Base-by-base conservation (phyloP, 2,888 invertebrate genomes). In the Acleris cristana region DNA sequence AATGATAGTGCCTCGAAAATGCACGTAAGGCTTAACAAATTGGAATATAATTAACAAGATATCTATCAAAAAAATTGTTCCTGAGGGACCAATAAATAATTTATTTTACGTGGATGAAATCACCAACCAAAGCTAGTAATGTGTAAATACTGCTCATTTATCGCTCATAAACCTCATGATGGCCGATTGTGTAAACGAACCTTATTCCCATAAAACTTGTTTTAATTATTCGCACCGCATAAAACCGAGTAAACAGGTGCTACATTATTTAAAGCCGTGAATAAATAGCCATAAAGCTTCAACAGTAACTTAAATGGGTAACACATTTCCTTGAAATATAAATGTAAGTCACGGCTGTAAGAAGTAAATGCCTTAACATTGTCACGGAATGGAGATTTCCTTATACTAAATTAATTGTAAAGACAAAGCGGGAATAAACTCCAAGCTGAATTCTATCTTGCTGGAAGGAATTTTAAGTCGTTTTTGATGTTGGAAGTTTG, bases 371-470 rank as follows among this genome's bases (percentile, higher is more conserved):
- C 78, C 81, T 79, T 83, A 80, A 86, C 85, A 83, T 79, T 87
- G 87, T 87, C 88, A 83, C 82, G 81, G 77, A 88, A 87, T 85
- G 83, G 84, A 88, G 87, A 89, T 89, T 89, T 88, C 84, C 86
- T 86, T 83, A 84, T 84, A 87, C 82, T 87, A 86, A 89, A 89
- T 89, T 88, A 88, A 90, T 89, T 88, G 84, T 82, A 75, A 86
- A 79, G 82, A 82, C 84, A 79, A 77, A 77, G 78, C 72, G 70
- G 74, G 72, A 69, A 54, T 59, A 63, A 58, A 10, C 14, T 30
- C 74, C 85, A 84, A 86, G 79, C 83, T 73, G 89, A 90, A 89
- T 84, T 79, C 82, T 84, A 84, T 82, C 85, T 84, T 88, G 88
- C 80, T 77, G 64, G 78, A 73, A 76, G 79, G 81, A 85, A 83